A percentile compares a stretch with the other conserved stretches of the same genome.
Evolutionary conservation across 1,140 invertebrate species (phyloP).

Genomic region (Drosophila equinoxialis): DNA sequence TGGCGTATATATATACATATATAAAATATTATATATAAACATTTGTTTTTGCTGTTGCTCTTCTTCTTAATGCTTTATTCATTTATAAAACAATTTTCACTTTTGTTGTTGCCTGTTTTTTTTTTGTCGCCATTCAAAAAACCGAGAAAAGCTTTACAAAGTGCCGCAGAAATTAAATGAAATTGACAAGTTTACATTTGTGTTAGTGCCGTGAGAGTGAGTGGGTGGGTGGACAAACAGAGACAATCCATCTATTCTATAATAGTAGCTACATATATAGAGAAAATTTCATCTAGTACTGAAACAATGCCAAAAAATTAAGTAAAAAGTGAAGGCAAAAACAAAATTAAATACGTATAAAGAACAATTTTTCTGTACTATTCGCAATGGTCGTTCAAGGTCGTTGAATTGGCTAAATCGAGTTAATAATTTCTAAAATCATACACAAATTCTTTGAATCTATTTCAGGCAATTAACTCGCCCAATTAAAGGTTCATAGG

Average conservation of each 20-base stretch:
- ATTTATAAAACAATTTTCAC: constrained; percentile 51
- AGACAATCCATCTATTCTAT: constrained; percentile 11
- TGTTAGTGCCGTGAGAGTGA: constrained; percentile 22
- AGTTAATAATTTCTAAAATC: constrained; percentile 13
- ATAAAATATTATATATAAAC: constrained; percentile 27
- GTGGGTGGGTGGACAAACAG: constrained; percentile 43
- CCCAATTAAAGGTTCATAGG: constrained; percentile 59
- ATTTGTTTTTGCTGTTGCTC: constrained; percentile 32
- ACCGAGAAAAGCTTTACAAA: constrained; percentile 36
- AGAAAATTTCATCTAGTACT: constrained; percentile 19
- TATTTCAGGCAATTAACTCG: constrained; percentile 17
- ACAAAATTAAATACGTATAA: too few species aligned
- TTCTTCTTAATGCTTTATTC: constrained; percentile 61
- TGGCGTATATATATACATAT: constrained; percentile 1
- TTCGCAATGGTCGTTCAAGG: not conserved
- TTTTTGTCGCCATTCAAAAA: constrained; percentile 43
- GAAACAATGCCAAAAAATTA: constrained; percentile 40
- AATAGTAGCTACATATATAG: not conserved
- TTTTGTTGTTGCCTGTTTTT: not conserved
- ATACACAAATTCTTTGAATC: not conserved
- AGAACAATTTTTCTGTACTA: not conserved
- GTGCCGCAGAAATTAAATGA: constrained; percentile 69
- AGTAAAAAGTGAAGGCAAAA: constrained; percentile 4
- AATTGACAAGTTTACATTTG: constrained; percentile 52
- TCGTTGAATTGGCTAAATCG: constrained; percentile 6